Evolutionary conservation across 2,113 vertebrate species (phyloP).

Genomic region (Chaetura pelagica): DNA sequence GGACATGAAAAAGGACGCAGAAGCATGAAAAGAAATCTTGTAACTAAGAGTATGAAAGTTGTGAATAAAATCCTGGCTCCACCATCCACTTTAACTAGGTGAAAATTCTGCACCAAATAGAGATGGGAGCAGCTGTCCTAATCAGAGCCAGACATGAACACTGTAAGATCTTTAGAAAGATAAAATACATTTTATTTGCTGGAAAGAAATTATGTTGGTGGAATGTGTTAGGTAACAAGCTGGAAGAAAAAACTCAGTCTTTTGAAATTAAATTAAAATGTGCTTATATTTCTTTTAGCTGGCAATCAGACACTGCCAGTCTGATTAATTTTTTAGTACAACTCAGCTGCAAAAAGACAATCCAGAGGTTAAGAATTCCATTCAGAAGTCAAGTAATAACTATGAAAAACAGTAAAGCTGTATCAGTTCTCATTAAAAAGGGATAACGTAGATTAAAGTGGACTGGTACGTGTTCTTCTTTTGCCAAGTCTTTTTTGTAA

Average conservation of each 20-base stretch:
- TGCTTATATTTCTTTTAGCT: background rate
- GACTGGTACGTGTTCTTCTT: background rate
- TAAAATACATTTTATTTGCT: background rate
- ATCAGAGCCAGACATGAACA: background rate
- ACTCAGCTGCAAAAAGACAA: background rate
- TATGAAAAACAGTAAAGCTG: background rate
- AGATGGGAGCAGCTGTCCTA: background rate
- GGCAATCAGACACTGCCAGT: background rate
- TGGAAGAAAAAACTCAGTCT: background rate
- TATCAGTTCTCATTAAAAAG: background rate
- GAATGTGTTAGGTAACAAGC: background rate
- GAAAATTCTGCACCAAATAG: background rate
- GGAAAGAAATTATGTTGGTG: background rate
- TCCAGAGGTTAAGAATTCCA: background rate
- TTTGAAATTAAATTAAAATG: constrained; percentile 16
- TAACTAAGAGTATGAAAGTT: background rate
- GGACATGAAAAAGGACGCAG: background rate
- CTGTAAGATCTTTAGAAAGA: background rate
- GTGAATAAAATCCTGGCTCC: background rate
- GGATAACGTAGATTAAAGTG: background rate
- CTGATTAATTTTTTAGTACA: background rate
- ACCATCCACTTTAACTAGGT: background rate
- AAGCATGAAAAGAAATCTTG: background rate
- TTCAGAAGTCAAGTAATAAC: background rate
- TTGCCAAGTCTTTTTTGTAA: background rate